A percentile compares a stretch with the other conserved stretches of the same genome.
phyloP scores from a whole-genome alignment of 2,888 invertebrate species.

The Papilio gigon region DNA sequence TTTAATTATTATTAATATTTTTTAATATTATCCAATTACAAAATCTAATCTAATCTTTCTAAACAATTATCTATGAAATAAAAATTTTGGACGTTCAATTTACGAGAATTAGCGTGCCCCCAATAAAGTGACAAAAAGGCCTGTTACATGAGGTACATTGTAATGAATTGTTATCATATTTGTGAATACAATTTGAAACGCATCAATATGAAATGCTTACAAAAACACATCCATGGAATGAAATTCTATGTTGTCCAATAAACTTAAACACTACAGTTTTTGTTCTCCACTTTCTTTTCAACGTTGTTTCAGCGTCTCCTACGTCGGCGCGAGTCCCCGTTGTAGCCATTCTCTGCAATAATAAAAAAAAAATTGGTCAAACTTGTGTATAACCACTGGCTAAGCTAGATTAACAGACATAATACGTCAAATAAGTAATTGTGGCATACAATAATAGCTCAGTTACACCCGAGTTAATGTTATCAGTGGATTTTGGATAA shows the following conservation, averaged over 20 bases:
- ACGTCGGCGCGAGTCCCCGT: conserved; percentile 78
- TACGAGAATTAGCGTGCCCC: too few relatives aligned
- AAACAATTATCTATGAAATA: too few relatives aligned
- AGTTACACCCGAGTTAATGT: conserved; percentile 37
- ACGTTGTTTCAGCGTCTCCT: conserved; percentile 68
- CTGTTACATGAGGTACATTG: too few relatives aligned
- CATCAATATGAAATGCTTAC: conserved; percentile 27
- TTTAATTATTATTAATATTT: too few relatives aligned
- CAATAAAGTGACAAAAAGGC: too few relatives aligned
- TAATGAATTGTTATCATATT: conserved; percentile 1
- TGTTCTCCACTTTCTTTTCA: conserved; percentile 43
- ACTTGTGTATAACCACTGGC: neutral
- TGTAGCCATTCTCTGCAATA: conserved; percentile 77
- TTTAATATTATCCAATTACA: too few relatives aligned
- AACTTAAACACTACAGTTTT: conserved; percentile 42
- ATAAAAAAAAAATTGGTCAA: conserved; percentile 49
- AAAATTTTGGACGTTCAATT: too few relatives aligned
- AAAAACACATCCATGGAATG: conserved; percentile 60
- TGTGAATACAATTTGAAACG: conserved; percentile 23
- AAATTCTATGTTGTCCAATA: conserved; percentile 52
- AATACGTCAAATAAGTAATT: conserved; percentile 34
- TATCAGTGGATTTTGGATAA: conserved; percentile 36
- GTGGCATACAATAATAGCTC: conserved; percentile 42
- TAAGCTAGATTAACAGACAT: conserved; percentile 26
- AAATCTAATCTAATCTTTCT: too few relatives aligned